Percentiles rank a stretch among this genome's conserved stretches.
These are phyloP conservation scores for Siniperca undulata DNA, from an alignment of 2,797 vertebrate genomes.

Conservation along the genomic window DNA sequence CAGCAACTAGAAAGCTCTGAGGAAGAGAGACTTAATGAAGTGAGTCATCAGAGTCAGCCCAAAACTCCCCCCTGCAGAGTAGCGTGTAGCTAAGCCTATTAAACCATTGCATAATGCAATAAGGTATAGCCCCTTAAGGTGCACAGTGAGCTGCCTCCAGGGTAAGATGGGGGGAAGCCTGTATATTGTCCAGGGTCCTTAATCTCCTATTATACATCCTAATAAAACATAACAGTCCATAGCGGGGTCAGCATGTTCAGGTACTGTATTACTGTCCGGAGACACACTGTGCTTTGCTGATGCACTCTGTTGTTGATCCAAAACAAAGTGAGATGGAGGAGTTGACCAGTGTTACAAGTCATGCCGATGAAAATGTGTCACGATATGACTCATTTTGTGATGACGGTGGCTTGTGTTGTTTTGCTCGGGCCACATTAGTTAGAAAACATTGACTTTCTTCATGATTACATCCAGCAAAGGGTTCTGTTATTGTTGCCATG, in stretches of 20 bases:
- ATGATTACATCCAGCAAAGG: background rate
- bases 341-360: background rate
- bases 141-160: conserved; percentile 48
- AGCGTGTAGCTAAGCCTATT: conserved; percentile 73
- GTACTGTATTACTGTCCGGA: conserved; percentile 21
- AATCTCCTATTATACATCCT: conserved; percentile 60
- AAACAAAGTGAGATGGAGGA: conserved; percentile 10
- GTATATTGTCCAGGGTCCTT: conserved; percentile 52
- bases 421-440: no score
- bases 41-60: background rate
- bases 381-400: background rate
- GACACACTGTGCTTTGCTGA: conserved; percentile 10
- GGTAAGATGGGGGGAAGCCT: conserved; percentile 23
- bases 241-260: conserved; percentile 49
- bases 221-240: conserved; percentile 41
- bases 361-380: background rate
- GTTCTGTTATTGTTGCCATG: background rate
- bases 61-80: conserved; percentile 52
- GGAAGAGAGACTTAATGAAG: conserved; percentile 65
- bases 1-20: conserved; percentile 65
- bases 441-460: background rate
- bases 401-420: background rate
- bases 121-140: conserved; percentile 72
- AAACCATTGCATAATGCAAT: conserved; percentile 73
- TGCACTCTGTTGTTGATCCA: conserved; percentile 1